Base-by-base conservation (phyloP, 2,797 vertebrate species). In the Enteromius afrohamiltoni region DNA sequence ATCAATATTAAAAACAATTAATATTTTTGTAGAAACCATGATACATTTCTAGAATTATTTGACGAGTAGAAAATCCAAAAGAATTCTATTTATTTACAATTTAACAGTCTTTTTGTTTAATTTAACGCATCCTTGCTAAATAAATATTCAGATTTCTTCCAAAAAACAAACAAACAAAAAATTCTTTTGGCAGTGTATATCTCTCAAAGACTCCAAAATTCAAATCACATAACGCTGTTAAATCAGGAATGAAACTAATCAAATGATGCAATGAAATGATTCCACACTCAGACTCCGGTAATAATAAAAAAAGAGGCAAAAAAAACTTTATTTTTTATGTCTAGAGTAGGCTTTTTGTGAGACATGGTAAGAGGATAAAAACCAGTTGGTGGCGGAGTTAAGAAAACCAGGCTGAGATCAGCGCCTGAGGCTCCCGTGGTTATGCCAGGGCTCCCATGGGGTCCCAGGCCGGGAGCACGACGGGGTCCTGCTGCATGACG, bases 381-480 rank as follows among this genome's bases (percentile, higher is more conserved):
- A 93, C 87, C 89, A 90, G 91, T 89, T 71, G 47, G 89, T 88
- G 89, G 88, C 71, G 70, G 90, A 92, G 91, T 93, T 89, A 91
- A 91, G 90, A 58, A 90, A 89, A 91, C 89, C 89, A 85, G 88
- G 87, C 90, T 89, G 87, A 86, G 58, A 73, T 74, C 45, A 40
- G 80, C 84, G 85, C 77, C 84, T 87, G 90, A 85, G 81, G 85
- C 86, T 88, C 89, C 87, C 87, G 58, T 69, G 58, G 90, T 91
- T 97, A 95, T 37, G 98, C 98, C 87, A 99, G 89, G 40, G 98
- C 93, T 83, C 98, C 98, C 98, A 99, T 99, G 55, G 98, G 98
- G 89, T 99, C 98, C 98, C 98, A 99, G 19, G 98, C 98, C 17
- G 98, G 98, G 91, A 99, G 94, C 85, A 97, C 91, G 1, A 96